Evolutionary conservation across 2,888 invertebrate species (phyloP).

Genomic region (Oligia strigilis): DNA sequence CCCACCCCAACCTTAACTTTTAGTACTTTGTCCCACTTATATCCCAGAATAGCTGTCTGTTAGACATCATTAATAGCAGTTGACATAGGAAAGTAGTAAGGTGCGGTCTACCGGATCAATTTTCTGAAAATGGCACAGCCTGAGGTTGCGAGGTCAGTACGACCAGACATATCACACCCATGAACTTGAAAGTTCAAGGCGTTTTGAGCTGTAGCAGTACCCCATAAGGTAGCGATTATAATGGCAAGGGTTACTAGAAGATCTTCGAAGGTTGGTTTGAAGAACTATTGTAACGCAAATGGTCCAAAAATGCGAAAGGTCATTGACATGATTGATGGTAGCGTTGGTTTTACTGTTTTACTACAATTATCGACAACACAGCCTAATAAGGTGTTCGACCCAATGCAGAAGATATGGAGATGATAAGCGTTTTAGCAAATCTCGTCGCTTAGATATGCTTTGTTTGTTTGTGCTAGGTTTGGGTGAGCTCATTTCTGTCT

Average conservation of each 20-base stretch:
- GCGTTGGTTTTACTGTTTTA: conserved; percentile 75
- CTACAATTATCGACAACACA: conserved; percentile 57
- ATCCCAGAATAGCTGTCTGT: conserved; percentile 57
- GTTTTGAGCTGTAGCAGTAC: conserved; percentile 50
- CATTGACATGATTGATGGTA: conserved; percentile 78
- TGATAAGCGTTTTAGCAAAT: conserved; percentile 58
- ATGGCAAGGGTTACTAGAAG: conserved; percentile 54
- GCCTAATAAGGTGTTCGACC: conserved; percentile 70
- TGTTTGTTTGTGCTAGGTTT: conserved; percentile 28
- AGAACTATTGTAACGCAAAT: conserved; percentile 74
- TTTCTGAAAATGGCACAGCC: conserved; percentile 80
- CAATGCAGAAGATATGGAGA: conserved; percentile 39
- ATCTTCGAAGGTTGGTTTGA: conserved; percentile 66
- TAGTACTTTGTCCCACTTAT: conserved; percentile 40
- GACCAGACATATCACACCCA: conserved; percentile 62
- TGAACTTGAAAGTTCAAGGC: conserved; percentile 59
- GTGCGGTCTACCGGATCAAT: conserved; percentile 75
- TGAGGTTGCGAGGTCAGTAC: conserved; percentile 78
- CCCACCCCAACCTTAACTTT: conserved; percentile 36
- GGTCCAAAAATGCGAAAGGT: conserved; percentile 78
- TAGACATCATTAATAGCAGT: conserved; percentile 64
- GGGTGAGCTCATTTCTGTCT: conserved; percentile 16
- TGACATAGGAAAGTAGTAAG: conserved; percentile 75
- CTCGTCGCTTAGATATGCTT: conserved; percentile 40
- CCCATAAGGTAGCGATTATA: conserved; percentile 65